Conservation (phyloP, 1,140 invertebrate genomes). For the Ceratosolen solmsi region DNA sequence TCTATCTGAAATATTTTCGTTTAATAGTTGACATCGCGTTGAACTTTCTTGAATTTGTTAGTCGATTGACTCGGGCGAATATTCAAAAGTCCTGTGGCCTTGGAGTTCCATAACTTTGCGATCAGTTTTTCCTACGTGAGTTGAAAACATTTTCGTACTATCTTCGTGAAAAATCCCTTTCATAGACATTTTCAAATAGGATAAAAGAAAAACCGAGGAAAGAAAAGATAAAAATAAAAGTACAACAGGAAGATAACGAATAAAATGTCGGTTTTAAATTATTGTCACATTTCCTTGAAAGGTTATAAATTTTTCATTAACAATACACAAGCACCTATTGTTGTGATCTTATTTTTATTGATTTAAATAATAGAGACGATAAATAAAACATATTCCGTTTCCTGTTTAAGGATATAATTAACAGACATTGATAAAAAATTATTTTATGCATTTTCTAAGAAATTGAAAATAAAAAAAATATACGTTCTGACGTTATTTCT, state of each 20-base stretch:
- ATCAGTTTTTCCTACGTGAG: not conserved
- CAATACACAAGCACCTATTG: slow-evolving; percentile 37
- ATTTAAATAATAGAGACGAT: slow-evolving; percentile 5
- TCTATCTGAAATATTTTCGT: not conserved
- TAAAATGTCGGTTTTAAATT: slow-evolving; percentile 44
- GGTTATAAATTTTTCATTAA: slow-evolving; percentile 11
- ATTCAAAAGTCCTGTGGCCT: not conserved
- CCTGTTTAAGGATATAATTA: not conserved
- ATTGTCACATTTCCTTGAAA: slow-evolving; percentile 45
- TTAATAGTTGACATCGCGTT: not conserved
- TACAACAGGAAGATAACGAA: slow-evolving; percentile 35
- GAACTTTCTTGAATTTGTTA: not conserved
- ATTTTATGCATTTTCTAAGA: not conserved
- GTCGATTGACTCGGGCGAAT: not conserved
- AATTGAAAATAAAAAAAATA: not conserved
- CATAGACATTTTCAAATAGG: not conserved
- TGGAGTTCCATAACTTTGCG: not conserved
- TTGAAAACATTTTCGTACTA: not conserved
- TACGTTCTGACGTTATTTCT: not conserved
- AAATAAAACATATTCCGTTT: not conserved
- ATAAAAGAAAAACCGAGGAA: not conserved
- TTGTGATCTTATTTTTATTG: not conserved
- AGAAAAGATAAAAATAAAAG: slow-evolving; percentile 21
- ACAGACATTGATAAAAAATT: not conserved
- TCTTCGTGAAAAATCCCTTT: not conserved